Base-by-base conservation (phyloP, 2,888 invertebrate genomes). In the Escarpia spicata region DNA sequence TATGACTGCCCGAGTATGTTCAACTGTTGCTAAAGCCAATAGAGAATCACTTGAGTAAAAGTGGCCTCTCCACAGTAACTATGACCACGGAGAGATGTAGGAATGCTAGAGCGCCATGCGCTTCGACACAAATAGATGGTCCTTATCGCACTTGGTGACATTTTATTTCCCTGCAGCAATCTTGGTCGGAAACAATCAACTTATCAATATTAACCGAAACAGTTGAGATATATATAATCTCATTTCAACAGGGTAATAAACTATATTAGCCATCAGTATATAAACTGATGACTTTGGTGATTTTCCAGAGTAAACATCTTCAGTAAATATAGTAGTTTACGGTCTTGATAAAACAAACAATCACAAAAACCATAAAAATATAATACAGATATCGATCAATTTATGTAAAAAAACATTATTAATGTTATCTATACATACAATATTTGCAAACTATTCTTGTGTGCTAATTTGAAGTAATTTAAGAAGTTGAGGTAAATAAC, bases 111-210 rank as follows among this genome's bases (percentile, higher is more conserved):
- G 37, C 37, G 75, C 75, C 75, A 75, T 2, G 75, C 26, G 75
- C 75, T 26, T 75, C 19, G 75, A 75, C 75, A 26, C 75, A 75
- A 75, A 75, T 75, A 75, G 75, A 75, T 75, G 19, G 75, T 75
- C n/a, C 75, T 75, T 75, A 75, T 75, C 75, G 75, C 75, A 75
- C 26, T 75, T 75, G 75, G 75, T 75, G 75, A 75, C 75, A 75
- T 75, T 75, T 75, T 75, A 75, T 26, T 75, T 75, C 75, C 75
- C 75, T 26, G 26, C 75, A 75, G 75, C 75, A 75, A 75, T 75
- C 75, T 26, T 75, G 75, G 75, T 75, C 75, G 6, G 75, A 75
- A 75, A 75, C 75, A 75, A 75, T 75, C 75, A 75, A 26, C 75
- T 26, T 75, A 75, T 75, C 75, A 75, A 26, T 75, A 75, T 75